These are phyloP conservation scores for Mactromeris polynyma DNA, from an alignment of 2,888 invertebrate species.

Conservation along the genomic window DNA sequence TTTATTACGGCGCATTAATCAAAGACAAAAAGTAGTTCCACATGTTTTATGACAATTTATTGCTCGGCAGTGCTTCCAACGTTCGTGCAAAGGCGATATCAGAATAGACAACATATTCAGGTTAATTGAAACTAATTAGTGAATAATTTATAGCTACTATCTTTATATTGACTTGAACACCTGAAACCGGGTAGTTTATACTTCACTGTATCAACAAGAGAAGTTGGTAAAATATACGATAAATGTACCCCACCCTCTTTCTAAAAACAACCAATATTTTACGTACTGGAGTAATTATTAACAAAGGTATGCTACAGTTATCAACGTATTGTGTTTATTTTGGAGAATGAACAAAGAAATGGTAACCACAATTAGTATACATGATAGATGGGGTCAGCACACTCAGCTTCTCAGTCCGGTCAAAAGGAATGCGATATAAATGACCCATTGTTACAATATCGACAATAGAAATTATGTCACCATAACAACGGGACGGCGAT, in stretches of 20 bases:
- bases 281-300: background rate
- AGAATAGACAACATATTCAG: background rate
- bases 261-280: background rate
- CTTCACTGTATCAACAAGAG: background rate
- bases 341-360: background rate
- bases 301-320: background rate
- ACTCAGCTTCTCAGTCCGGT: background rate
- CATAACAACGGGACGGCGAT: background rate
- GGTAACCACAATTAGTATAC: background rate
- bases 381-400: background rate
- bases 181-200: background rate
- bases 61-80: background rate
- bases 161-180: background rate
- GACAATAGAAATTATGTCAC: slow-evolving; percentile 10
- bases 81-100: background rate
- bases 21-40: slow-evolving; percentile 18
- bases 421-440: background rate
- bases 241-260: slow-evolving; percentile 10
- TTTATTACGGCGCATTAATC: background rate
- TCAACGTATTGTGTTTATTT: background rate
- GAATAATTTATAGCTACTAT: background rate
- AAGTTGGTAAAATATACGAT: background rate
- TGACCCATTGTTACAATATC: slow-evolving; percentile 5
- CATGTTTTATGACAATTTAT: slow-evolving; percentile 1
- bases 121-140: background rate